Conservation (phyloP, 2,888 invertebrate genomes). For the Pherbina coryleti region DNA sequence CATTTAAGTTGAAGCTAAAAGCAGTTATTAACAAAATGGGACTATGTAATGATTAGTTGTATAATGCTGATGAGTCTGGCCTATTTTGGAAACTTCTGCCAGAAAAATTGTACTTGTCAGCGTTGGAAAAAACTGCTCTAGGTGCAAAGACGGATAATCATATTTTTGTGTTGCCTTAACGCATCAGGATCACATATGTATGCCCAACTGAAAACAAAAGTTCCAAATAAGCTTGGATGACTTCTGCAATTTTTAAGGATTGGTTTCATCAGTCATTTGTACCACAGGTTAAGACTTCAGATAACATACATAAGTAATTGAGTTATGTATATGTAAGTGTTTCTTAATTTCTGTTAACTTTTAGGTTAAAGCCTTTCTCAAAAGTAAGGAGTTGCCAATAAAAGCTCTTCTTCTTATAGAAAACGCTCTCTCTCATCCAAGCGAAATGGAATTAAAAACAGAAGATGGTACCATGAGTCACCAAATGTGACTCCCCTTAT, state of each 20-base stretch:
- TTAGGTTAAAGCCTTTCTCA: neutral
- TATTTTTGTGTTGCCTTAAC: no score
- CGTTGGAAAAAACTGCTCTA: no score
- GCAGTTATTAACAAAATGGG: no score
- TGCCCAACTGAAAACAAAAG: neutral
- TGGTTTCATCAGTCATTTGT: conserved; percentile 42
- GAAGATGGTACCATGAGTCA: conserved; percentile 27
- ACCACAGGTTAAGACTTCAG: conserved; percentile 15
- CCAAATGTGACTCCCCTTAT: conserved; percentile 22
- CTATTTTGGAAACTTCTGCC: no score
- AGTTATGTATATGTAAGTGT: neutral
- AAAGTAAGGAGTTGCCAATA: neutral
- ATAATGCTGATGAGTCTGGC: no score
- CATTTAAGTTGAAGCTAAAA: no score
- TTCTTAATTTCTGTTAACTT: neutral
- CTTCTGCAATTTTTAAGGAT: conserved; percentile 38
- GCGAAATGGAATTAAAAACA: conserved; percentile 7
- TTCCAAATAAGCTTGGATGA: conserved; percentile 40
- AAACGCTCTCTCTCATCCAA: conserved; percentile 21
- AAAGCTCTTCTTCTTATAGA: conserved; percentile 4
- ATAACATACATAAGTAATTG: conserved; percentile 2
- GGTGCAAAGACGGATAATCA: no score
- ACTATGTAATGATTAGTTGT: no score
- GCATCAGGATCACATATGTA: no score
- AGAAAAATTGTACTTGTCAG: no score